Percentiles rank a stretch among this genome's conserved stretches.
Conservation (phyloP, 1,140 invertebrate genomes). For the Drosophila pectinifera region DNA sequence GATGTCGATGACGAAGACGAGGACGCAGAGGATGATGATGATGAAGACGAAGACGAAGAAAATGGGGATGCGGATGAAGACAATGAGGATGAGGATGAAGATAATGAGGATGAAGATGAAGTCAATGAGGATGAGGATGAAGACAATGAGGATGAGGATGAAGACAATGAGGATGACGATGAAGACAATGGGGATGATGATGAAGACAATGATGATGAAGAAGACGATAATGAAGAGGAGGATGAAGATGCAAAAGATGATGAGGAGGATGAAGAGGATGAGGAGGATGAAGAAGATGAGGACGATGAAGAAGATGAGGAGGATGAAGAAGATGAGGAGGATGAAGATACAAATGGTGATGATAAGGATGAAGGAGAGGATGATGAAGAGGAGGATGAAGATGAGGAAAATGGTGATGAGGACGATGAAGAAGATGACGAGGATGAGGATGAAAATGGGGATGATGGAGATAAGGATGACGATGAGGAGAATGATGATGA, state of each 20-base stretch:
- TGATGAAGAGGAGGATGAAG: conserved; percentile 68
- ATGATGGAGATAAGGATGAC: conserved; percentile 51
- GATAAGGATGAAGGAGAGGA: conserved; percentile 57
- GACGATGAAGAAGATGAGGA: conserved; percentile 71
- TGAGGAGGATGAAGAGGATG: conserved; percentile 13
- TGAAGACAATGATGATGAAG: conserved; percentile 54
- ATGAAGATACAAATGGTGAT: conserved; percentile 65
- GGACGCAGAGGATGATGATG: conserved; percentile 7
- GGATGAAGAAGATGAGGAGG: conserved; percentile 49
- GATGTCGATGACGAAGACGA: conserved; percentile 35
- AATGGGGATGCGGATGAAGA: conserved; percentile 26
- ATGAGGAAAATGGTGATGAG: conserved; percentile 61
- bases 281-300: conserved; percentile 22
- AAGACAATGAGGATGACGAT: conserved; percentile 23
- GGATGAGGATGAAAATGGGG: conserved; percentile 51
- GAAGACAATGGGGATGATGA: conserved; percentile 29
- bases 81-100: conserved; percentile 70
- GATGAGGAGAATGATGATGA: conserved; percentile 3
- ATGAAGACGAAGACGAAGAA: conserved; percentile 26
- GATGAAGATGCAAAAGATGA: conserved; percentile 42
- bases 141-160: conserved; percentile 21
- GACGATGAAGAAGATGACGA: conserved; percentile 13
- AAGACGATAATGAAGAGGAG: conserved; percentile 69
- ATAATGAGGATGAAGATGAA: conserved; percentile 50
- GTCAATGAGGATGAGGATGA: conserved; percentile 40